These are phyloP conservation scores for Eutrigla gurnardus DNA, from an alignment of 2,797 vertebrate genomes.

Conservation along the genomic window DNA sequence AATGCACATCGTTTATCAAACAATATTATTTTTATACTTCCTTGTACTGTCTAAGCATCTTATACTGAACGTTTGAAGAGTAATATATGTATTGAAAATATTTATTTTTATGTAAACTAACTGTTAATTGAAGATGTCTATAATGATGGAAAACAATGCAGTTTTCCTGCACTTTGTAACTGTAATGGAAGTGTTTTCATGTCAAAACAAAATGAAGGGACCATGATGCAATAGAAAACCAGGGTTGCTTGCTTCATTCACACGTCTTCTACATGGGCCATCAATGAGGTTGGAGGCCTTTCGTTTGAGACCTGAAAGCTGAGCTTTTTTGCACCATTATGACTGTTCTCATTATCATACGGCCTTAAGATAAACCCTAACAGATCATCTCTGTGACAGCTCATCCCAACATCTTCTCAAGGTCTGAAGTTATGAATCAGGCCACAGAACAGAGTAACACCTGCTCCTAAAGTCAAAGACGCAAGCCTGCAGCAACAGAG, in stretches of 20 bases:
- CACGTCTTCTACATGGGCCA: neutral
- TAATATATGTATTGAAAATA: slow-evolving; percentile 58
- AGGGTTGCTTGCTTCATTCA: neutral
- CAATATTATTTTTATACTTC: neutral
- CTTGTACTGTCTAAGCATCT: slow-evolving; percentile 2
- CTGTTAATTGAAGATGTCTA: neutral
- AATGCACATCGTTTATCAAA: neutral
- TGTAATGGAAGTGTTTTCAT: neutral
- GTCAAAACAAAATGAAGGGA: neutral
- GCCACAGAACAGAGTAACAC: neutral
- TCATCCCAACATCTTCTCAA: neutral
- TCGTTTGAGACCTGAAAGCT: neutral
- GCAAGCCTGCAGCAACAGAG: neutral
- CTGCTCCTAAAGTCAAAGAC: neutral
- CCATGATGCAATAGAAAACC: neutral
- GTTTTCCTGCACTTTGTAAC: neutral
- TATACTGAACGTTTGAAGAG: slow-evolving; percentile 23
- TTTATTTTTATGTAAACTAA: neutral
- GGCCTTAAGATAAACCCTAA: neutral
- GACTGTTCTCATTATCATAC: no score
- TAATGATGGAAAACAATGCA: neutral
- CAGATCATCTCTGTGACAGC: neutral
- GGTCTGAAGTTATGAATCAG: neutral
- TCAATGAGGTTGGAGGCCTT: neutral
- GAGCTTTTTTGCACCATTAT: neutral